Evolutionary conservation across 2,888 invertebrate genomes (phyloP).

Genomic region (Deroplatys truncata): DNA sequence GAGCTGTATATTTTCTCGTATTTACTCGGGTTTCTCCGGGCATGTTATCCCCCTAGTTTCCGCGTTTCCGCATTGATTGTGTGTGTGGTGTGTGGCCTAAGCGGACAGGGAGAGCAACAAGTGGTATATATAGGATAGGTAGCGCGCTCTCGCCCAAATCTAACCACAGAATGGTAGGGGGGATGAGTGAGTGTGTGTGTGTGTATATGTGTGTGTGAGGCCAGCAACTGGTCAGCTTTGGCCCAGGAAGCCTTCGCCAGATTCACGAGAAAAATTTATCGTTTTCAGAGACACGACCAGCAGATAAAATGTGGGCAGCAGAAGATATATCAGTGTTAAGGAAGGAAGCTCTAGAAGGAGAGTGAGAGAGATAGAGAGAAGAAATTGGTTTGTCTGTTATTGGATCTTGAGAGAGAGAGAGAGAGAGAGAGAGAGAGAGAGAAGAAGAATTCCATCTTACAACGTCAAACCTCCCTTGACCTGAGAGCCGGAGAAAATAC

Average conservation of each 20-base stretch:
- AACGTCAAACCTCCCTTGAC: conserved; percentile 40
- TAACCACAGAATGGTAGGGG: conserved; percentile 2
- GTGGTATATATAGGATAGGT: neutral
- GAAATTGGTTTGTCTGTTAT: conserved; percentile 27
- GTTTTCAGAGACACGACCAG: conserved; percentile 6
- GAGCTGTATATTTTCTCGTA: neutral
- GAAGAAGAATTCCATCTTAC: conserved; percentile 41
- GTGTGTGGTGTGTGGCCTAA: conserved; percentile 16
- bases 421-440: conserved; percentile 42
- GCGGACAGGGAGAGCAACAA: conserved; percentile 12
- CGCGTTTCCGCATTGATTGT: conserved; percentile 6
- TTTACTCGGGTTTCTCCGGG: neutral
- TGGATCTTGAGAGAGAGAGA: conserved; percentile 37
- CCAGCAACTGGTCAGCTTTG: neutral
- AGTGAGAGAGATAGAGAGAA: neutral
- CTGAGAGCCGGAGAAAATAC: neutral
- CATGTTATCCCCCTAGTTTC: neutral
- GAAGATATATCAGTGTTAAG: conserved; percentile 24
- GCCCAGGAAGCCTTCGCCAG: neutral
- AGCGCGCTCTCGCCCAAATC: neutral
- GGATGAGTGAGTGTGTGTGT: neutral
- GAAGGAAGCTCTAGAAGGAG: neutral
- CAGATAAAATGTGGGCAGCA: conserved; percentile 15
- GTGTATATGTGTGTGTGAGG: neutral
- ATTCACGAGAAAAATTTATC: conserved; percentile 15